Evolutionary conservation across 2,888 invertebrate species (phyloP), one percentile per base, ranked within the genome.

Genomic region (Plagodis pulveraria): DNA sequence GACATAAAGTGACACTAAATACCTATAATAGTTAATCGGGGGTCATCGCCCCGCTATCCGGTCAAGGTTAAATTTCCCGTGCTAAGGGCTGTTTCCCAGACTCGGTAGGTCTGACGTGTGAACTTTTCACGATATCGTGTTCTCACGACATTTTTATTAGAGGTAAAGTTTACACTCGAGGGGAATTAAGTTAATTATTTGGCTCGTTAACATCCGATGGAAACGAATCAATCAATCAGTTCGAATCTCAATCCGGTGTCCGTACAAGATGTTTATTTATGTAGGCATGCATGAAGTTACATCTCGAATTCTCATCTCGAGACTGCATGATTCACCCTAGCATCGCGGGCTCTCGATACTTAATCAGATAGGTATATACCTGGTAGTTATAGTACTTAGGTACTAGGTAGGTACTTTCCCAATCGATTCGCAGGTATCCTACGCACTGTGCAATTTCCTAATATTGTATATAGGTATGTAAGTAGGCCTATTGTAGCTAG

Each of bases 21-120:
- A 59, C 59, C 67, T 71, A 60, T 66, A 0, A 10, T 40, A 40
- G 73, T 73, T 69, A 70, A 43, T 44, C 48, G 41, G 70, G 76
- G 88, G 85, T 89, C 90, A 78, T 80, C 77, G 87, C 74, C 83
- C 86, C 78, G 67, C 73, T 74, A 76, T 70, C 76, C 80, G 83
- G 83, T 87, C 88, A 89, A 88, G 89, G 89, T 86, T 86, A 76
- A 62, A 60, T 72, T 71, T 72, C 70, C 70, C 62, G 67, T n/a
- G 32, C 41, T 48, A 83, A 81, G 84, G 83, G 82, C 75, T 76
- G 73, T 76, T 68, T 60, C 71, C 59, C 47, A 59, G 64, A 58
- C 64, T 22, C 22, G 22, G 22, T 22, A 22, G 22, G 72, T 74
- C 10, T 72, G 62, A 60, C 65, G 73, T 74, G 73, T 75, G 73